These are phyloP conservation scores for Muricea muricata DNA, from an alignment of 92 coral and sea anemone species.

Conservation along the genomic window DNA sequence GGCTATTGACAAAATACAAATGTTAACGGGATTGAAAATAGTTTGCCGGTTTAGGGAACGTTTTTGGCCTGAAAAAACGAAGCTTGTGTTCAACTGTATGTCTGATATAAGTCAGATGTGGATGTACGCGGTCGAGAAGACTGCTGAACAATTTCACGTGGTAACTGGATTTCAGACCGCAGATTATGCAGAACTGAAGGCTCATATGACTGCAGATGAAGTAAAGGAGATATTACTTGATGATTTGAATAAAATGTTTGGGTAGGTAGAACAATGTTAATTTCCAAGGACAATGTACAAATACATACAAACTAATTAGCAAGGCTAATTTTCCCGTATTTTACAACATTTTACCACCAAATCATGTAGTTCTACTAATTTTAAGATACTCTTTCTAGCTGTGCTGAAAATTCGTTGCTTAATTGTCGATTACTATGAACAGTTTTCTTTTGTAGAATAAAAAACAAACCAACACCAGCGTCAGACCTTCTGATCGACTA, in stretches of 20 bases:
- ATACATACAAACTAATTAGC: too few relatives aligned
- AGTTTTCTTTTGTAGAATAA: slow-evolving; percentile 41
- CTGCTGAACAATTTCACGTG: slow-evolving; percentile 81
- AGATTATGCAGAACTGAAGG: slow-evolving; percentile 76
- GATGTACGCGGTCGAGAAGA: slow-evolving; percentile 78
- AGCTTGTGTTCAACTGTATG: slow-evolving; percentile 20
- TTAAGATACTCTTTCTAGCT: too few relatives aligned
- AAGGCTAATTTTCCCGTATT: too few relatives aligned
- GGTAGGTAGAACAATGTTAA: slow-evolving; percentile 57
- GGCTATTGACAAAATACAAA: slow-evolving; percentile 76
- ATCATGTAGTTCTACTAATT: too few relatives aligned
- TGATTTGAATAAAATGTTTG: slow-evolving; percentile 82
- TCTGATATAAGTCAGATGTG: slow-evolving; percentile 78
- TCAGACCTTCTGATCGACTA: slow-evolving; percentile 65
- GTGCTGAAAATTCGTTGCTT: too few relatives aligned
- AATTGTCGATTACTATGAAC: background rate
- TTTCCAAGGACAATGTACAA: too few relatives aligned
- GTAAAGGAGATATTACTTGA: slow-evolving; percentile 74
- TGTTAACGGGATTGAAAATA: slow-evolving; percentile 84
- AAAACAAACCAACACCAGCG: slow-evolving; percentile 69
- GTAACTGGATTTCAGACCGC: slow-evolving; percentile 88
- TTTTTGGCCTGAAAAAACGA: slow-evolving; percentile 75
- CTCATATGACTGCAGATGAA: slow-evolving; percentile 66
- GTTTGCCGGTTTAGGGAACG: slow-evolving; percentile 81
- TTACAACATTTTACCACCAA: too few relatives aligned